Evolutionary conservation across 1,140 invertebrate species (phyloP).

Genomic region (Drosophila funebris): DNA sequence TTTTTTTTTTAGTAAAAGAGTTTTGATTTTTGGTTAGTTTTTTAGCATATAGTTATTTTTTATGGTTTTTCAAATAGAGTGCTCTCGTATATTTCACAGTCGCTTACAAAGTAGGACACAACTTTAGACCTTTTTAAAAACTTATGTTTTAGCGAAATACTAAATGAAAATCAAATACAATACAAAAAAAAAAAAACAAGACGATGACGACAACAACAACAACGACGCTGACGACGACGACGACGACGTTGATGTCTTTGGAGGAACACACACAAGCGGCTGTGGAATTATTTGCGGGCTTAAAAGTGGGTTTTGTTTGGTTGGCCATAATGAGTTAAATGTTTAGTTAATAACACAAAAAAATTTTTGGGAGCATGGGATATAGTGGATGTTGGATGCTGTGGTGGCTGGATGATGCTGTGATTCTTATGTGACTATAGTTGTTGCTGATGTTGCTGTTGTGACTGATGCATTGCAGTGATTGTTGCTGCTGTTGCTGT

Average conservation of each 20-base stretch:
- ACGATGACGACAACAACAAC: conserved; percentile 24
- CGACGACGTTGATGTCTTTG: conserved; percentile 19
- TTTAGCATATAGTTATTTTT: conserved; percentile 46
- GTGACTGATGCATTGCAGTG: conserved; percentile 34
- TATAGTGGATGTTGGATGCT: conserved; percentile 14
- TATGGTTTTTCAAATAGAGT: conserved; percentile 45
- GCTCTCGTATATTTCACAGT: conserved; percentile 69
- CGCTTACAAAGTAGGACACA: conserved; percentile 65
- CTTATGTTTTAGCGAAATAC: conserved; percentile 29
- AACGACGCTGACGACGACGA: conserved; percentile 4
- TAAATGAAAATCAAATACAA: conserved; percentile 16
- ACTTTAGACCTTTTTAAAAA: conserved; percentile 31
- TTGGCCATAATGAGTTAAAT: conserved; percentile 7
- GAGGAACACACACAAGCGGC: conserved; percentile 31
- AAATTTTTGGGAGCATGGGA: not conserved
- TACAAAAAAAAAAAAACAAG: conserved; percentile 4
- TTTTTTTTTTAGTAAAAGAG: conserved; percentile 71
- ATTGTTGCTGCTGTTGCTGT: conserved; percentile 41
- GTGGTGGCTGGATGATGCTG: conserved; percentile 15
- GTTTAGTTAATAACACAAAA: conserved; percentile 23
- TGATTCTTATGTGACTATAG: conserved; percentile 40
- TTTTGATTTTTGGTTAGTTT: conserved; percentile 66
- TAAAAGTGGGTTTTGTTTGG: not conserved
- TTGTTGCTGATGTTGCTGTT: conserved; percentile 31
- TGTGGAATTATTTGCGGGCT: conserved; percentile 18